A percentile compares a stretch with the other conserved stretches of the same genome.
Conservation (phyloP, 2,113 vertebrate species). For the Neolamprologus kungweensis region DNA sequence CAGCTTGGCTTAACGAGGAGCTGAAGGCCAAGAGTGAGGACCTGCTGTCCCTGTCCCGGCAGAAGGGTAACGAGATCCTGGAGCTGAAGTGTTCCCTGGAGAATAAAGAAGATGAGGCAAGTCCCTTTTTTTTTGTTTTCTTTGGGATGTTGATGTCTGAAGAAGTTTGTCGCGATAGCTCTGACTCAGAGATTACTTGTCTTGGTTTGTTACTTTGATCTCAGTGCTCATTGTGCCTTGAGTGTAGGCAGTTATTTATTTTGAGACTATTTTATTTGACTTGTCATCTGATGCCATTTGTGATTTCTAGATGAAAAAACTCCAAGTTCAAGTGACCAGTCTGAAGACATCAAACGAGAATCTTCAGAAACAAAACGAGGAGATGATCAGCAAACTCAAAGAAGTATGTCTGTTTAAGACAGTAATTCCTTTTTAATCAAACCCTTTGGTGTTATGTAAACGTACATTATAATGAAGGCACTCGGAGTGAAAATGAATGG, state of each 20-base stretch:
- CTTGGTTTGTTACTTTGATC: neutral
- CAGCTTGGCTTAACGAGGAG: constrained; percentile 85
- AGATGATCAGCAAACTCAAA: constrained; percentile 83
- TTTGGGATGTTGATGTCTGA: accelerated
- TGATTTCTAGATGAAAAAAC: constrained; percentile 74
- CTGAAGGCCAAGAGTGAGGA: constrained; percentile 91
- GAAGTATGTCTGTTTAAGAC: constrained; percentile 68
- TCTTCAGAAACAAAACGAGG: constrained; percentile 87
- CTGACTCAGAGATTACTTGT: neutral
- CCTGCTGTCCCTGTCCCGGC: constrained; percentile 81
- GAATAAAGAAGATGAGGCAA: constrained; percentile 90
- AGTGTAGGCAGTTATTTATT: neutral
- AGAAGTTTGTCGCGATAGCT: accelerated
- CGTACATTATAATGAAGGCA: accelerated
- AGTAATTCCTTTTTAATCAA: neutral
- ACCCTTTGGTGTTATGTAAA: neutral
- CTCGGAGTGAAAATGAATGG: neutral
- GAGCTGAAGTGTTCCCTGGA: constrained; percentile 87
- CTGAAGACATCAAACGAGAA: constrained; percentile 86
- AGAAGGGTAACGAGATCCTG: constrained; percentile 89
- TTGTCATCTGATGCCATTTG: neutral
- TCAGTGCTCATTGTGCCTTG: neutral
- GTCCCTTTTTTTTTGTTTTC: neutral
- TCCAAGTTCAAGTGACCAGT: constrained; percentile 83
- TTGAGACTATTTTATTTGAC: neutral